Evolutionary conservation across 2,113 vertebrate species (phyloP).

Genomic region (Tetraodon nigroviridis): DNA sequence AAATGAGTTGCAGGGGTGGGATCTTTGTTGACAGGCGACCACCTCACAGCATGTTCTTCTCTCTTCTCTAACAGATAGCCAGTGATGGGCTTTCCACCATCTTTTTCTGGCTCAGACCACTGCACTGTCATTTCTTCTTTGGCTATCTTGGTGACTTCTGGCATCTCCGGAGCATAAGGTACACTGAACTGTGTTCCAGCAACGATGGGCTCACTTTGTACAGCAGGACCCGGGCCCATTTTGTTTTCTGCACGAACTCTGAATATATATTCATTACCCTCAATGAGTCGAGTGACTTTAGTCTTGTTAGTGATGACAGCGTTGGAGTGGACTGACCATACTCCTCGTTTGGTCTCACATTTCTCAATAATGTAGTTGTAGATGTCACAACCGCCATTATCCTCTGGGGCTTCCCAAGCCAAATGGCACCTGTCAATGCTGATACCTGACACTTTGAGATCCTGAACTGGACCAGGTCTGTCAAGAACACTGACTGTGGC

Average conservation of each 20-base stretch:
- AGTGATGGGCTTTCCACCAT: slow-evolving; percentile 92
- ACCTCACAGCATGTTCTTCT: slow-evolving; percentile 85
- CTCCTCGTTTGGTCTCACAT: slow-evolving; percentile 93
- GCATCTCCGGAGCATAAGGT: slow-evolving; percentile 86
- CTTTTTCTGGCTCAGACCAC: slow-evolving; percentile 90
- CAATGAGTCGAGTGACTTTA: slow-evolving; percentile 88
- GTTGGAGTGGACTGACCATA: slow-evolving; percentile 92
- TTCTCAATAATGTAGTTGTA: slow-evolving; percentile 98
- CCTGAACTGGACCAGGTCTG: slow-evolving; percentile 86
- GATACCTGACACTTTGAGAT: slow-evolving; percentile 85
- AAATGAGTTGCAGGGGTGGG: slow-evolving; percentile 80
- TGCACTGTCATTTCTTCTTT: slow-evolving; percentile 95
- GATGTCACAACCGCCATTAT: slow-evolving; percentile 96
- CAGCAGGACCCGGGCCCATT: slow-evolving; percentile 94
- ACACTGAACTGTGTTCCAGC: slow-evolving; percentile 89
- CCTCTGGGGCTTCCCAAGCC: slow-evolving; percentile 89
- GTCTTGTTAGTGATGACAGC: slow-evolving; percentile 82
- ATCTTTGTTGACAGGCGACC: slow-evolving; percentile 90
- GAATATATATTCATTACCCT: slow-evolving; percentile 97
- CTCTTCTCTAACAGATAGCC: slow-evolving; percentile 94
- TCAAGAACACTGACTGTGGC: slow-evolving; percentile 91
- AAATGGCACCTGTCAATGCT: slow-evolving; percentile 88
- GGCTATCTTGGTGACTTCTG: slow-evolving; percentile 87
- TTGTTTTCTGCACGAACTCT: slow-evolving; percentile 97
- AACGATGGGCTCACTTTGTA: slow-evolving; percentile 86